A percentile compares a stretch with the other conserved stretches of the same genome.
Evolutionary conservation across 2,797 vertebrate genomes (phyloP).

Genomic region (Intellagama lesueurii): DNA sequence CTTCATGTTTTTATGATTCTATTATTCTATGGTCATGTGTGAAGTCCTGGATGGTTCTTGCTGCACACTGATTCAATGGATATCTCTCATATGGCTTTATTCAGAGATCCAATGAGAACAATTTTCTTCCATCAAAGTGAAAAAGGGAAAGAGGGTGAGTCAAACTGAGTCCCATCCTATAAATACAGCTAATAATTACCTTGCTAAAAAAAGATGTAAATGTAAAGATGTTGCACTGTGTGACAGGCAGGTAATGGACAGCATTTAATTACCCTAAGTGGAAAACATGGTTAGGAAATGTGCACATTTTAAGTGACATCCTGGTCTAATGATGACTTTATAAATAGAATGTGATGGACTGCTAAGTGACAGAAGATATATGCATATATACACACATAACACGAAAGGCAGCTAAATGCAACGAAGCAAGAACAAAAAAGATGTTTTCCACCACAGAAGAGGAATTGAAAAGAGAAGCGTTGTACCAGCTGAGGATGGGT

Average conservation of each 20-base stretch:
- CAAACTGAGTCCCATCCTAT: conserved; percentile 20
- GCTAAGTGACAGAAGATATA: neutral
- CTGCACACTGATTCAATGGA: neutral
- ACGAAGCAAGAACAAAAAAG: neutral
- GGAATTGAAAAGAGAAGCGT: neutral
- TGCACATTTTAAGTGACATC: conserved; percentile 10
- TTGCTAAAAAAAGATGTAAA: neutral
- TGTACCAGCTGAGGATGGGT: neutral
- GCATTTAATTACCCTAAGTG: conserved; percentile 16
- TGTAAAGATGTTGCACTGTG: neutral
- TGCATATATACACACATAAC: neutral
- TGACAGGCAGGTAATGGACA: conserved; percentile 25
- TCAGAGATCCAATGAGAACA: neutral
- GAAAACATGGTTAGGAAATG: conserved; percentile 11
- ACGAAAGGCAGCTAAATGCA: neutral
- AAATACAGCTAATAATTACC: conserved; percentile 35
- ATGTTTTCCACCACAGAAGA: neutral
- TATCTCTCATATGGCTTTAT: neutral
- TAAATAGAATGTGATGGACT: conserved; percentile 11
- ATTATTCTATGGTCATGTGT: no score
- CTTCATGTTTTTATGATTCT: no score
- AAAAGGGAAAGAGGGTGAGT: neutral
- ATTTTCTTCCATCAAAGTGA: neutral
- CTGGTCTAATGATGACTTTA: neutral
- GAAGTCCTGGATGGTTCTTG: no score